Evolutionary conservation across 30 jellyfish, hydroid and myxozoan species (phyloP).

Genomic region (Aurelia sp.): DNA sequence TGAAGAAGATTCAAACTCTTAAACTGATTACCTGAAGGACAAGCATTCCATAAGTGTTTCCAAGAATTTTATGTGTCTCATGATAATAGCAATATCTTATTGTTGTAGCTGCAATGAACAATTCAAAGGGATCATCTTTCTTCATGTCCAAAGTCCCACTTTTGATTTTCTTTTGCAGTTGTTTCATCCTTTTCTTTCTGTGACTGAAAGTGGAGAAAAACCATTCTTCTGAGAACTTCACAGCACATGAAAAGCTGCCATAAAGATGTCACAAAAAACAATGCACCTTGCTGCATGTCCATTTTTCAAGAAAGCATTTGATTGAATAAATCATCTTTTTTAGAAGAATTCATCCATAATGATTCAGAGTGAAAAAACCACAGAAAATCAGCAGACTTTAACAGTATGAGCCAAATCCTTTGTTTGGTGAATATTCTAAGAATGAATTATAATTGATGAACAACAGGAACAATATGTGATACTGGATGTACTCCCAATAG

Average conservation of each 20-base stretch:
- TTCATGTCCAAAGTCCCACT: constrained; percentile 94
- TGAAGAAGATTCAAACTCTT: too few species aligned
- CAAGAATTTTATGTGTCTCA: constrained; percentile 96
- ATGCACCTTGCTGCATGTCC: too few species aligned
- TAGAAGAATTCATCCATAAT: too few species aligned
- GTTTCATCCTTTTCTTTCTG: constrained; percentile 95
- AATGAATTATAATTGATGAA: background rate
- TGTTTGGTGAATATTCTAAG: background rate
- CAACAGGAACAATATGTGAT: too few species aligned
- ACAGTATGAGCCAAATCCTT: too few species aligned
- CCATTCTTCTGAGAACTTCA: background rate
- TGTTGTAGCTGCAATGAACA: constrained; percentile 92
- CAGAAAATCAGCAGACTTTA: too few species aligned
- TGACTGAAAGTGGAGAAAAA: constrained; percentile 55
- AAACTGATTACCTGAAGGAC: constrained; percentile 80
- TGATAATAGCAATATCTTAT: constrained; percentile 91
- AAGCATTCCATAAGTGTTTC: constrained; percentile 98
- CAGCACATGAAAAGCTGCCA: too few species aligned
- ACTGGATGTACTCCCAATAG: too few species aligned
- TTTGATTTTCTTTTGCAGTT: constrained; percentile 86
- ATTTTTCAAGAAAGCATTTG: too few species aligned
- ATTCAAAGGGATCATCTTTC: constrained; percentile 96
- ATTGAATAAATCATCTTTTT: too few species aligned
- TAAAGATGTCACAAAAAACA: too few species aligned
- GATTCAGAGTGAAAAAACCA: too few species aligned